Percentiles rank a stretch among this genome's conserved stretches.
Evolutionary conservation across 1,140 invertebrate species (phyloP).

Genomic region (Stegodyphus mimosarum): DNA sequence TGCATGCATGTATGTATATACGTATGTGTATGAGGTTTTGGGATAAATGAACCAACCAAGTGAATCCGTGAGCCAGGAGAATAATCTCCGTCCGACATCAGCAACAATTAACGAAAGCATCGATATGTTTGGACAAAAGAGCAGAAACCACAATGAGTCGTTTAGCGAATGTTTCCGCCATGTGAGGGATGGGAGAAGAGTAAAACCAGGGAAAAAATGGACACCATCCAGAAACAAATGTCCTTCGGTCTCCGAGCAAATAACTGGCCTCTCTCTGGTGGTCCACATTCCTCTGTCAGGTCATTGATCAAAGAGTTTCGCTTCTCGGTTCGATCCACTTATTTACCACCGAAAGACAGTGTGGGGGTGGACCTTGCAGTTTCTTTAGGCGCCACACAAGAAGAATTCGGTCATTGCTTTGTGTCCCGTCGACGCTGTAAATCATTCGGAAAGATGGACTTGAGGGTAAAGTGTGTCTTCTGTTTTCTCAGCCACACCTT

Average conservation of each 20-base stretch:
- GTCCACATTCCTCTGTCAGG: constrained; percentile 27
- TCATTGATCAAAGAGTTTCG: constrained; percentile 12
- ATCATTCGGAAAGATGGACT: constrained; percentile 20
- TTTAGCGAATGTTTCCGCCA: constrained; percentile 38
- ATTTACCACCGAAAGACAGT: constrained; percentile 19
- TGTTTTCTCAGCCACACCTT: constrained; percentile 10
- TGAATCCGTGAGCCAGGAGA: too few relatives aligned
- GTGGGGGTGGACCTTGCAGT: neutral
- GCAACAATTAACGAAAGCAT: neutral
- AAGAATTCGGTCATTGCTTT: constrained; percentile 28
- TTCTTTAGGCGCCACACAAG: neutral
- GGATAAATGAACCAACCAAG: too few relatives aligned
- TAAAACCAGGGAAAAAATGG: constrained; percentile 9
- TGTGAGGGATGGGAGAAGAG: neutral
- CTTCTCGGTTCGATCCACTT: constrained; percentile 17
- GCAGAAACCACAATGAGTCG: constrained; percentile 46
- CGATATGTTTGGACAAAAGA: constrained; percentile 40
- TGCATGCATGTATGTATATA: too few relatives aligned
- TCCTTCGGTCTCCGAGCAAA: neutral
- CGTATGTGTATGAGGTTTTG: too few relatives aligned
- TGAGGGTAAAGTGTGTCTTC: neutral
- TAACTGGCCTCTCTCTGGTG: neutral
- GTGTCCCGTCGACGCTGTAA: constrained; percentile 5
- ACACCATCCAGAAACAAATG: constrained; percentile 21
- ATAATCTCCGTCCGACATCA: too few relatives aligned